Evolutionary conservation across 2,797 vertebrate genomes (phyloP), one percentile per base, ranked within the genome.

Genomic region (Chelon auratus): DNA sequence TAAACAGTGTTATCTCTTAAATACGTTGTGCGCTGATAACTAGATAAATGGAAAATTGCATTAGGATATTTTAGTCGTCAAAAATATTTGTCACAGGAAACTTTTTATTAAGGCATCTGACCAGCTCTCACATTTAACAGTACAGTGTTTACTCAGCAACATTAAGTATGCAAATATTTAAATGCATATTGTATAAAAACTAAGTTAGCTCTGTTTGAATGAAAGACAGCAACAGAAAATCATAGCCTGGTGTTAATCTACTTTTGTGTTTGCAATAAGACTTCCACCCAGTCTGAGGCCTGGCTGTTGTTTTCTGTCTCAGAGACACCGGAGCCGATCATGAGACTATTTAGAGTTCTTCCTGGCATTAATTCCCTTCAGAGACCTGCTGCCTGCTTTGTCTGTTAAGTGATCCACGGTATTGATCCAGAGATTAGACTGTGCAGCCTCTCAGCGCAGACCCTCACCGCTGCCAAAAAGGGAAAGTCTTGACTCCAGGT

Each of bases 401-500:
- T 63, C 86, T 81, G 89, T 84, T 92, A 93, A 93, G 85, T 91
- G 93, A 94, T 91, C 84, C 84, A 37, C 78, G 30, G 45, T 83
- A 95, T 94, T 43, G 93, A 94, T 92, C 88, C 58, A 17, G 51
- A 87, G 79, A 87, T 82, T 81, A 77, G 82, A 69, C 79, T 89
- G 76, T 73, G 78, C 78, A 75, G 72, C 64, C 74, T 84, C 75
- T 75, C 66, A 60, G 57, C 45, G 75, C 65, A 9, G 62, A 36
- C 67, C 64, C 55, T 77, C 18, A 48, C 56, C 58, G 68, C 51
- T 58, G 43, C 59, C 36, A 37, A 70, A 72, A 65, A 63, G 55
- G 57, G 53, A 79, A 79, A 62, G 69, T 81, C 79, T 33, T 76
- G 77, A 74, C 64, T 91, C 68, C 53, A 68, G 65, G 50, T 72